These are phyloP conservation scores for Heliconius erato DNA, from an alignment of 2,888 invertebrate species.

Conservation along the genomic window DNA sequence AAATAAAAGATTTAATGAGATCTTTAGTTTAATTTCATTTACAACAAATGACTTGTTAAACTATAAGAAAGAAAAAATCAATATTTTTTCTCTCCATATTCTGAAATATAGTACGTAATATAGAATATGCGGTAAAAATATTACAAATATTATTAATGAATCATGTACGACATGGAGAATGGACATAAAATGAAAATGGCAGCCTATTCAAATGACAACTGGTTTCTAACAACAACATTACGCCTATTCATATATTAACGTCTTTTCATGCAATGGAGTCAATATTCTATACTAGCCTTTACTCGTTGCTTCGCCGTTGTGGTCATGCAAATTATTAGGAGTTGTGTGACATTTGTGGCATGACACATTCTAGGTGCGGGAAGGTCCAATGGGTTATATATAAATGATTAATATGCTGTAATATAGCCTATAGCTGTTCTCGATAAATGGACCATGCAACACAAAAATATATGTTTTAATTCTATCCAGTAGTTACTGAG, in stretches of 20 bases:
- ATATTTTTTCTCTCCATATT: too few species aligned
- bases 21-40: too few species aligned
- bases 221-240: background rate
- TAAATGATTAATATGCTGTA: background rate
- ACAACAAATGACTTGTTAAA: too few species aligned
- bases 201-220: constrained; percentile 16
- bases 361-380: background rate
- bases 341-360: background rate
- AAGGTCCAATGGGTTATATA: background rate
- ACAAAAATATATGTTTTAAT: too few species aligned
- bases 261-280: constrained; percentile 3
- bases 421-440: background rate
- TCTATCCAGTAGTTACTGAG: too few species aligned
- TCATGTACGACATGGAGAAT: background rate
- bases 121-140: background rate
- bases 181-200: background rate
- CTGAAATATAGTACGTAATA: background rate
- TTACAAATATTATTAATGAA: constrained; percentile 9
- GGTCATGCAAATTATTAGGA: background rate
- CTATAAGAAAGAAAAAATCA: too few species aligned
- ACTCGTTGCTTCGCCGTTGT: background rate
- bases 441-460: too few species aligned
- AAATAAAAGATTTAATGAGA: too few species aligned
- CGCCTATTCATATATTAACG: constrained; percentile 4
- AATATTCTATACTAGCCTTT: background rate